Evolutionary conservation across 2,797 vertebrate species (phyloP).

Genomic region (Phrynocephalus forsythii): DNA sequence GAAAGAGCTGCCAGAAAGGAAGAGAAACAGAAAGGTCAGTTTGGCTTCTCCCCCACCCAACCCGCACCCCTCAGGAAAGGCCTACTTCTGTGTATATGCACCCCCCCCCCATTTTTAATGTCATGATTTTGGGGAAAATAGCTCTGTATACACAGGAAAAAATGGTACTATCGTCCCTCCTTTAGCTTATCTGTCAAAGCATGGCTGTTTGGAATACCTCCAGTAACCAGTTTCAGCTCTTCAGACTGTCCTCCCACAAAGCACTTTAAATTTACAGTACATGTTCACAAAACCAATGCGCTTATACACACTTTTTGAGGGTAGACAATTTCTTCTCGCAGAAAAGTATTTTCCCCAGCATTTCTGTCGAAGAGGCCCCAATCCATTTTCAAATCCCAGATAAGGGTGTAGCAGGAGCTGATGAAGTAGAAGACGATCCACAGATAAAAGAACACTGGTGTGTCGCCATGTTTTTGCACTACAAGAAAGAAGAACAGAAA

Average conservation of each 20-base stretch:
- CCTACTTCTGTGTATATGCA: too few relatives aligned
- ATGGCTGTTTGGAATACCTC: background rate
- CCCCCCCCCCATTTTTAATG: too few relatives aligned
- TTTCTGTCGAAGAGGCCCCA: conserved; percentile 98
- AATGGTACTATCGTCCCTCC: background rate
- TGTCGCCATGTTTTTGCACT: conserved; percentile 84
- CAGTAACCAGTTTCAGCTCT: background rate
- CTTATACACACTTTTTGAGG: conserved; percentile 91
- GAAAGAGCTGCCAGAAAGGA: too few relatives aligned
- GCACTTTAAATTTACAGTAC: background rate
- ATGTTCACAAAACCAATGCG: conserved; percentile 5
- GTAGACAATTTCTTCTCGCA: conserved; percentile 98
- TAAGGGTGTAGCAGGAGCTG: conserved; percentile 95
- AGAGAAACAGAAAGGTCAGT: too few relatives aligned
- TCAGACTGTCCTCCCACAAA: background rate
- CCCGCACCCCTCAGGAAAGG: too few relatives aligned
- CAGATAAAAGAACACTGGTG: conserved; percentile 91
- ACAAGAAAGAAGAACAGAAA: conserved; percentile 63
- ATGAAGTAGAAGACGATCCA: conserved; percentile 88
- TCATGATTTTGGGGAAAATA: too few relatives aligned
- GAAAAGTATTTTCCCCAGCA: conserved; percentile 96
- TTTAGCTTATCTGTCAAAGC: background rate
- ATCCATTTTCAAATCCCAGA: conserved; percentile 99
- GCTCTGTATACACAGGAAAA: too few relatives aligned
- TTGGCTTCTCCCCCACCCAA: too few relatives aligned